phyloP scores from a whole-genome alignment of 2,113 vertebrate species.

The Carettochelys insculpta region DNA sequence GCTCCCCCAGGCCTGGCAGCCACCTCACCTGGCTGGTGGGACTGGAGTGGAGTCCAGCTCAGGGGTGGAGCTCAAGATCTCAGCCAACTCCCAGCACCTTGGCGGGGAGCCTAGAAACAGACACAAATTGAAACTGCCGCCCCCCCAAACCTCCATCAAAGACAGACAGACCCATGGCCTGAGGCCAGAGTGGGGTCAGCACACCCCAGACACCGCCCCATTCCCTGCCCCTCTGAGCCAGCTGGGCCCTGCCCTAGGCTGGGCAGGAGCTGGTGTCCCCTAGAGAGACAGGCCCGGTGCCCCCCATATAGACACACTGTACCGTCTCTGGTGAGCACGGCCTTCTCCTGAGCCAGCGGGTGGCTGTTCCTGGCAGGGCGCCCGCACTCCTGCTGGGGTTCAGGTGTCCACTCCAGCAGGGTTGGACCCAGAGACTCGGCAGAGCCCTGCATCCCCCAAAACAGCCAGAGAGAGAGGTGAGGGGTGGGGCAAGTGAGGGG shows the following conservation, averaged over 20 bases:
- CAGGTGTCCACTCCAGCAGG: too few relatives aligned
- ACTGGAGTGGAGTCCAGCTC: not conserved
- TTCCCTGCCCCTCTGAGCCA: too few relatives aligned
- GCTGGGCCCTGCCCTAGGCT: too few relatives aligned
- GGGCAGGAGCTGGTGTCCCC: too few relatives aligned
- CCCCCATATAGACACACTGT: not conserved
- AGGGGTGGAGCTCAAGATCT: slow-evolving; percentile 41
- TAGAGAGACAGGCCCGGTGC: too few relatives aligned
- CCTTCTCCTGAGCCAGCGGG: not conserved
- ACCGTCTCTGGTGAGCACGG: not conserved
- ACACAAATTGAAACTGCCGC: not conserved
- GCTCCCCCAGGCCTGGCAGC: not conserved
- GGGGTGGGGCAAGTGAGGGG: not conserved
- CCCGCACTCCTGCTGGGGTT: not conserved
- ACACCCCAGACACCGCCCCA: too few relatives aligned
- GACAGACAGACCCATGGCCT: too few relatives aligned
- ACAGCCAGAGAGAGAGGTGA: not conserved
- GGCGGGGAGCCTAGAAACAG: not conserved
- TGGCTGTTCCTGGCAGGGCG: not conserved
- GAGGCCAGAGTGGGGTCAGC: too few relatives aligned
- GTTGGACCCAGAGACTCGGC: not conserved
- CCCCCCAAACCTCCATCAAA: too few relatives aligned
- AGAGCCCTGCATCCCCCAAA: not conserved
- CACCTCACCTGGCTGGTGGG: slow-evolving; percentile 3
- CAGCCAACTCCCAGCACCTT: not conserved